A percentile compares a stretch with the other conserved stretches of the same genome.
Conservation (phyloP, 2,888 invertebrate species). For the Trachelus iudaicus region DNA sequence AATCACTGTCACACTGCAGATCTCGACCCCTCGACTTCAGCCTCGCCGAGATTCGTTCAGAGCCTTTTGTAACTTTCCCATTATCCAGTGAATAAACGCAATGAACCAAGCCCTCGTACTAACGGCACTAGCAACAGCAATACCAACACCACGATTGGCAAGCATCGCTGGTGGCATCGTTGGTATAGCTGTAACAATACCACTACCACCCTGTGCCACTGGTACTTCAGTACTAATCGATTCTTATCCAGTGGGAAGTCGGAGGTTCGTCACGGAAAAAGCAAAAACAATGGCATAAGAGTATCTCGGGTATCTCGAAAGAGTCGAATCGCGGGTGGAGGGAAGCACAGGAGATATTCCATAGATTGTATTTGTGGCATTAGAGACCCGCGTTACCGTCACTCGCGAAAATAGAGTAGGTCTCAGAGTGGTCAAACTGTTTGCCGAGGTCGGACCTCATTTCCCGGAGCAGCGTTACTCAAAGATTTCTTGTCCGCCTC, state of each 20-base stretch:
- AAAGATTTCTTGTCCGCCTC: not conserved
- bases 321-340: not conserved
- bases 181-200: not conserved
- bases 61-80: slow-evolving; percentile 20
- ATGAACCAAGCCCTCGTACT: slow-evolving; percentile 8
- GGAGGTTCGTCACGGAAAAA: not conserved
- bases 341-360: slow-evolving; percentile 20
- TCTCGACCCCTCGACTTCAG: slow-evolving; percentile 17
- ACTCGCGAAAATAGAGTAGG: not conserved
- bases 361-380: slow-evolving; percentile 31
- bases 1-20: slow-evolving; percentile 33
- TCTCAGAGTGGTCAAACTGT: not conserved
- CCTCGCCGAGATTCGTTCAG: slow-evolving; percentile 31
- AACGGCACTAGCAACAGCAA: not conserved
- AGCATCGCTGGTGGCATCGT: not conserved
- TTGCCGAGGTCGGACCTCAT: not conserved
- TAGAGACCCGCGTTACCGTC: slow-evolving; percentile 7
- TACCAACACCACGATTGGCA: not conserved
- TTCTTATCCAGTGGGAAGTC: slow-evolving; percentile 7
- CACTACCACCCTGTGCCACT: not conserved
- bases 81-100: slow-evolving; percentile 27
- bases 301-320: slow-evolving; percentile 3
- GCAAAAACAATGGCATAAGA: not conserved
- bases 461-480: slow-evolving; percentile 1
- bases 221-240: slow-evolving; percentile 5